Evolutionary conservation across 2,113 vertebrate genomes (phyloP).

Genomic region (Callithrix jacchus): DNA sequence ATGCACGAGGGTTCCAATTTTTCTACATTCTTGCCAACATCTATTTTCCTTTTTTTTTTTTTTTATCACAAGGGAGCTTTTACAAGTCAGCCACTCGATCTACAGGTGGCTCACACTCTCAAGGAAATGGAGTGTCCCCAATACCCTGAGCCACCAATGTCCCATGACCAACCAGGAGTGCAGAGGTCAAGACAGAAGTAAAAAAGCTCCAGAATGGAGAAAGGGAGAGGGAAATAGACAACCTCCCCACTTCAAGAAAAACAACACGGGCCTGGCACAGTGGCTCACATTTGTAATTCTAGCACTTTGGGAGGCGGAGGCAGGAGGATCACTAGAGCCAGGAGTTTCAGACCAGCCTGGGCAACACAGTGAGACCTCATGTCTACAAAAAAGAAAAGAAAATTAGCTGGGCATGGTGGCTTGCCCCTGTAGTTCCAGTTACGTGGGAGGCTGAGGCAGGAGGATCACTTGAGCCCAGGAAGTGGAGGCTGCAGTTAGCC

Average conservation of each 20-base stretch:
- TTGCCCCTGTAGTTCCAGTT: too few relatives aligned
- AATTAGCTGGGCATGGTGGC: too few relatives aligned
- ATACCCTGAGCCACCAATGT: not conserved
- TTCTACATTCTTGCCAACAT: not conserved
- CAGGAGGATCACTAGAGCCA: too few relatives aligned
- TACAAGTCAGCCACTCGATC: not conserved
- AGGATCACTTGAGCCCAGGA: too few relatives aligned
- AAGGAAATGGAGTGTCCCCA: not conserved
- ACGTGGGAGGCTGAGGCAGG: too few relatives aligned
- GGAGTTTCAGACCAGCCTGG: too few relatives aligned
- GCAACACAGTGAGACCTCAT: too few relatives aligned
- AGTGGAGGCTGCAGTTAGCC: too few relatives aligned
- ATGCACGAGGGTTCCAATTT: not conserved
- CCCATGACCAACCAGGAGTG: rapidly evolving
- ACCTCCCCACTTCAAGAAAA: not conserved
- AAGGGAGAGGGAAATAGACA: not conserved
- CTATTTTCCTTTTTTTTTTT: not conserved
- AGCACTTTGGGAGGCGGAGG: too few relatives aligned
- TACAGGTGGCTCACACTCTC: not conserved
- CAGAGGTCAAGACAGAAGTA: not conserved
- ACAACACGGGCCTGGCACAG: too few relatives aligned
- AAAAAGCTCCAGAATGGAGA: not conserved
- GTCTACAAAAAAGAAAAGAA: too few relatives aligned
- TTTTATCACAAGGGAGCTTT: not conserved
- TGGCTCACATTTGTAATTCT: too few relatives aligned